Conservation (phyloP, 2,888 invertebrate genomes). For the Acrobasis suavella region DNA sequence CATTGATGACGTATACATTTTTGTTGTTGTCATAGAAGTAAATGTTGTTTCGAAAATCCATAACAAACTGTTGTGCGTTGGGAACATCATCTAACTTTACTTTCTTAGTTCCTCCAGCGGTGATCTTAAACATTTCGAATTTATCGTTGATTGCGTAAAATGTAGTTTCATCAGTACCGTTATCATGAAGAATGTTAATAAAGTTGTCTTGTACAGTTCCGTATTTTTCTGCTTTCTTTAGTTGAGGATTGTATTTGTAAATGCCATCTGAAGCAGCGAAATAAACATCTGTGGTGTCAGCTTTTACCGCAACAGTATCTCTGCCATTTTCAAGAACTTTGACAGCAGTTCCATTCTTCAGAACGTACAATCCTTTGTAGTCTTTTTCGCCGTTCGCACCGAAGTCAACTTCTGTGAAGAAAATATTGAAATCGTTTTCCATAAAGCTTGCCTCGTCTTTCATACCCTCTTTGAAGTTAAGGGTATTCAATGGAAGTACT, state of each 20-base stretch:
- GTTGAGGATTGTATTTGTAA: conserved; percentile 44
- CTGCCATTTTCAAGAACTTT: conserved; percentile 50
- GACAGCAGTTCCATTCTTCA: conserved; percentile 38
- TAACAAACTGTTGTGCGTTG: conserved; percentile 53
- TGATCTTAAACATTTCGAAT: conserved; percentile 55
- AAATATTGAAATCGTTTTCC: conserved; percentile 32
- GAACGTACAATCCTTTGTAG: conserved; percentile 48
- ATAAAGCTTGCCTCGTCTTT: conserved; percentile 16
- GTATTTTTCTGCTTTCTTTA: conserved; percentile 50
- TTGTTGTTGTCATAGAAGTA: conserved; percentile 55
- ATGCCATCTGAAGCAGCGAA: conserved; percentile 56
- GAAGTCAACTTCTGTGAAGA: conserved; percentile 46
- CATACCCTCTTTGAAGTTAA: conserved; percentile 35
- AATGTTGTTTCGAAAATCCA: conserved; percentile 57
- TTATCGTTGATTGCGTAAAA: conserved; percentile 58
- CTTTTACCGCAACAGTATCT: conserved; percentile 41
- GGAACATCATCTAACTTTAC: conserved; percentile 46
- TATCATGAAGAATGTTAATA: conserved; percentile 49
- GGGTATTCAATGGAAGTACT: conserved; percentile 42
- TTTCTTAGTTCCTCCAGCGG: conserved; percentile 54
- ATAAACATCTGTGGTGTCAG: conserved; percentile 43
- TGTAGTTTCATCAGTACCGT: conserved; percentile 40
- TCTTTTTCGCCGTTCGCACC: conserved; percentile 35
- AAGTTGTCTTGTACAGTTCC: conserved; percentile 53
- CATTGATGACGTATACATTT: conserved; percentile 43